Conservation (phyloP, 2,888 invertebrate genomes). For the Xestoiulus laeticollis region DNA sequence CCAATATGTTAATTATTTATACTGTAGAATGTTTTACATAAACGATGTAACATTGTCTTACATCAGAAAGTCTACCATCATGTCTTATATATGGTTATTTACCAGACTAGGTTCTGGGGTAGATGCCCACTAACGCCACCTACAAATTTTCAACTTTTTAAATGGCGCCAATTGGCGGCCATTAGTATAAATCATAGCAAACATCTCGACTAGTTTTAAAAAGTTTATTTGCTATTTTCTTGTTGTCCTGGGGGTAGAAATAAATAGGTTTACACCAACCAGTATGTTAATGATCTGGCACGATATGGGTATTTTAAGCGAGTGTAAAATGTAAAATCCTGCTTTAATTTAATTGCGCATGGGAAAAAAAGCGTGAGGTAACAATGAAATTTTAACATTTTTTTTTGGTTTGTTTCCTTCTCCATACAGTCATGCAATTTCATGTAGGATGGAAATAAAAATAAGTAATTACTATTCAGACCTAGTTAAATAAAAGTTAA, state of each 20-base stretch:
- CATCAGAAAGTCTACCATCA: too few relatives aligned
- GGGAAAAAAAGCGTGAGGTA: neutral
- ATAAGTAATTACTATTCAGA: slow-evolving; percentile 26
- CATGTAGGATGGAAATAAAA: neutral
- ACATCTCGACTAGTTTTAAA: neutral
- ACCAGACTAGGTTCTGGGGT: too few relatives aligned
- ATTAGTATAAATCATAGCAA: neutral
- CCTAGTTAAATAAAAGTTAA: slow-evolving; percentile 23
- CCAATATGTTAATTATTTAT: too few relatives aligned
- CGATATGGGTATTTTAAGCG: slow-evolving; percentile 5
- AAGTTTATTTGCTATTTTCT: slow-evolving; percentile 5
- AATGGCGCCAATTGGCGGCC: neutral
- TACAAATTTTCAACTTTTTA: neutral
- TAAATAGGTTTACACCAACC: slow-evolving; percentile 10
- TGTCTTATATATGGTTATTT: too few relatives aligned
- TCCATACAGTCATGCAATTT: neutral
- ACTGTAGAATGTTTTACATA: too few relatives aligned
- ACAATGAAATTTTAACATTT: neutral
- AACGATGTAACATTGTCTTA: too few relatives aligned
- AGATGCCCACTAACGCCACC: slow-evolving; percentile 4
- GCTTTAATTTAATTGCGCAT: neutral
- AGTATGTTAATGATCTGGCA: slow-evolving; percentile 18
- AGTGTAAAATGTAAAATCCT: neutral
- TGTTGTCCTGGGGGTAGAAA: neutral
- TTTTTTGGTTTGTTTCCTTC: neutral